These are phyloP conservation scores for Phataginus tricuspis DNA, from an alignment of 2,797 vertebrate species.

Conservation along the genomic window DNA sequence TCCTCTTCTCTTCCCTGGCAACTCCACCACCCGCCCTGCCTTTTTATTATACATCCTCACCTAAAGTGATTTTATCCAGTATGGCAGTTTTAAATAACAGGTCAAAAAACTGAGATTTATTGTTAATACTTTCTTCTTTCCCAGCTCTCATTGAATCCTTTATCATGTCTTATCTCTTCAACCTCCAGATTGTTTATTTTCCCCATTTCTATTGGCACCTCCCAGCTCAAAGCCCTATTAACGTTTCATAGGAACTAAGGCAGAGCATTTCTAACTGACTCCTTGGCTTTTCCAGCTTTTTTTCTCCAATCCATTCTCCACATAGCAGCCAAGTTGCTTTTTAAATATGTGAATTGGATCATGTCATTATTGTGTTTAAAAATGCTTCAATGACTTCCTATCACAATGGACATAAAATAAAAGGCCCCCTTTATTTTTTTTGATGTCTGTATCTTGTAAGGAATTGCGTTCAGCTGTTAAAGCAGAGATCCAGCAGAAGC, in stretches of 20 bases:
- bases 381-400: background rate
- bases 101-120: background rate
- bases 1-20: background rate
- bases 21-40: too few species aligned
- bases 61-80: background rate
- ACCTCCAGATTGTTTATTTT: background rate
- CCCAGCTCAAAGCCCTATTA: background rate
- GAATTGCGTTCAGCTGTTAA: background rate
- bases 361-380: background rate
- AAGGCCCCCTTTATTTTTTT: background rate
- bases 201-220: background rate
- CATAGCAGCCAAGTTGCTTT: background rate
- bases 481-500: background rate
- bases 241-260: background rate
- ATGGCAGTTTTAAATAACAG: background rate
- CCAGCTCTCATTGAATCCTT: background rate
- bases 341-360: background rate
- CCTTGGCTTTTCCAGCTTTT: background rate
- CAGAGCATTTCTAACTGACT: background rate
- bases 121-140: background rate
- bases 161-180: background rate
- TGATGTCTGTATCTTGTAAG: background rate
- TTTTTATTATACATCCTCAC: background rate
- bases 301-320: background rate
- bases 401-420: background rate